Percentiles rank a stretch among this genome's conserved stretches.
Evolutionary conservation across 2,113 vertebrate species (phyloP).

Genomic region (Odontophorus gujanensis): DNA sequence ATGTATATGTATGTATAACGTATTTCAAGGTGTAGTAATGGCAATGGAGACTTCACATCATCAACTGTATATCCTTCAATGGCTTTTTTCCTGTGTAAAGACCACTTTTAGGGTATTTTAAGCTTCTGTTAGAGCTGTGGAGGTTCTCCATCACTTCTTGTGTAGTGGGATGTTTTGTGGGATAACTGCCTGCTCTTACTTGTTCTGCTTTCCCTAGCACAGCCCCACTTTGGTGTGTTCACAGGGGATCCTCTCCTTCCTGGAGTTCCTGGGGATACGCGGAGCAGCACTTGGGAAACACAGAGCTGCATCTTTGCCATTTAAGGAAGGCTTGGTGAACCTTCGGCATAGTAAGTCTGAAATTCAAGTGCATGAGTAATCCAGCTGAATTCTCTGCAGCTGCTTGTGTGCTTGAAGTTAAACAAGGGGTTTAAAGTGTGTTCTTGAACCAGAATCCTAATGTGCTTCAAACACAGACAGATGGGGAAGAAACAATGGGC

Average conservation of each 20-base stretch:
- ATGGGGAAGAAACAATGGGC: background rate
- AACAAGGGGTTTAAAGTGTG: background rate
- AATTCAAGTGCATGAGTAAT: conserved; percentile 61
- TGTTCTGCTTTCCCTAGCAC: background rate
- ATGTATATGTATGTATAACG: background rate
- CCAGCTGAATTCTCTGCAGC: conserved; percentile 10
- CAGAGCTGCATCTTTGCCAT: conserved; percentile 25
- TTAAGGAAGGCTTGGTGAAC: conserved; percentile 54
- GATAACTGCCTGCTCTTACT: background rate
- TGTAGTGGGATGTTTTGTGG: background rate
- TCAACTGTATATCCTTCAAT: rapidly evolving
- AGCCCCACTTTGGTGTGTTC: background rate
- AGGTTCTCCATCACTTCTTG: background rate
- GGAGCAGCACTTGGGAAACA: background rate
- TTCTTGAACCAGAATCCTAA: background rate
- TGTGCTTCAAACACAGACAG: background rate
- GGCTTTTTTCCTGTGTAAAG: background rate
- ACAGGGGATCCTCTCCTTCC: background rate
- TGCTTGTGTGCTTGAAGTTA: background rate
- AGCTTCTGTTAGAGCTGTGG: background rate
- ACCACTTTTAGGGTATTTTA: background rate
- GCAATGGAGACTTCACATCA: background rate
- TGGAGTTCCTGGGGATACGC: background rate
- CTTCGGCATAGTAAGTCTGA: conserved; percentile 21
- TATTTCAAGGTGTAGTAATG: background rate